A percentile compares a stretch with the other conserved stretches of the same genome.
Conservation (phyloP, 2,797 vertebrate genomes). For the Gobio occitaniae region DNA sequence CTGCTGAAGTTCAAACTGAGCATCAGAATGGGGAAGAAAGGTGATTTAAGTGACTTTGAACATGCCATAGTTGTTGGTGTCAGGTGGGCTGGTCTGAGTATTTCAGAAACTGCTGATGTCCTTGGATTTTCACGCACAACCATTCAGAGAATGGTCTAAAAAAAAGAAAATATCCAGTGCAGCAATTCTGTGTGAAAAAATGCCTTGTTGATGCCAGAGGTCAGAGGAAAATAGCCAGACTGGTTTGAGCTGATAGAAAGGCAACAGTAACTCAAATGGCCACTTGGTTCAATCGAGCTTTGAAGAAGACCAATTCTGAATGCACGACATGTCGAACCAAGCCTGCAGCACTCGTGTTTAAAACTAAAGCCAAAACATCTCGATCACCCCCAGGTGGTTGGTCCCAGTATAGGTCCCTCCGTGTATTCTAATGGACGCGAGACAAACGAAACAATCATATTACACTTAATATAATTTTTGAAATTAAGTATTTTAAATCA, state of each 20-base stretch:
- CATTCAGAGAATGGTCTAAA: neutral
- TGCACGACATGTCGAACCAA: neutral
- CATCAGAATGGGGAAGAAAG: neutral
- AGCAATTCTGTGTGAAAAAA: neutral
- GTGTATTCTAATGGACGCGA: no score
- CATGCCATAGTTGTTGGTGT: neutral
- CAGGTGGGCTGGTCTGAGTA: neutral
- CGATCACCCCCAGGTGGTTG: no score
- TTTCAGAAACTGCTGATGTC: neutral
- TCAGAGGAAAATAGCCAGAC: slow-evolving; percentile 53
- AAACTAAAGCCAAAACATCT: no score
- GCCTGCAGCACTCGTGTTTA: no score
- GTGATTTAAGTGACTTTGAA: neutral
- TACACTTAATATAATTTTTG: no score
- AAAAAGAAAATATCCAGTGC: slow-evolving; percentile 1
- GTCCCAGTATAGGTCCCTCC: no score
- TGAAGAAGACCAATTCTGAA: neutral
- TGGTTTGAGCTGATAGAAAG: slow-evolving; percentile 48
- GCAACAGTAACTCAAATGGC: slow-evolving; percentile 3
- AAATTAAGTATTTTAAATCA: no score
- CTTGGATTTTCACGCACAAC: neutral
- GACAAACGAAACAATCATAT: no score
- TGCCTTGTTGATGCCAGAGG: slow-evolving; percentile 54
- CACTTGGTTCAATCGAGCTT: neutral
- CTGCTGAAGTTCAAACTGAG: neutral